Percentiles rank a stretch among this genome's conserved stretches.
Evolutionary conservation across 2,888 invertebrate species (phyloP).

Genomic region (Sisyra terminalis): DNA sequence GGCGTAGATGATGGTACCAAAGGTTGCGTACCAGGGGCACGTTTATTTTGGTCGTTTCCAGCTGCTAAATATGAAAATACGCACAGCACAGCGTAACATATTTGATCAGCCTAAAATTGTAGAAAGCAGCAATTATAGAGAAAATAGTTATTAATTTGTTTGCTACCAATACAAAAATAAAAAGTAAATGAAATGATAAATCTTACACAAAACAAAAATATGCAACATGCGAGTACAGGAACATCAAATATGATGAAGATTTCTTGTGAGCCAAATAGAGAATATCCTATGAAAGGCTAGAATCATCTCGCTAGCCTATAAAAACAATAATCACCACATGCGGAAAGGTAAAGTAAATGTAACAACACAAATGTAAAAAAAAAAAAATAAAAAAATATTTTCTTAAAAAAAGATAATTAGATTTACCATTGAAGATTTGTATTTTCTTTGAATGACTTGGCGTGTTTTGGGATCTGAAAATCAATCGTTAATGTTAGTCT

Average conservation of each 20-base stretch:
- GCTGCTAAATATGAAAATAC: slow-evolving; percentile 98
- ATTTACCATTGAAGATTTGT: slow-evolving; percentile 96
- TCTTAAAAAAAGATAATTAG: not conserved
- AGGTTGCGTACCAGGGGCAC: slow-evolving; percentile 23
- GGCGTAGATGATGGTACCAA: slow-evolving; percentile 4
- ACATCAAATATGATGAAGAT: slow-evolving; percentile 11
- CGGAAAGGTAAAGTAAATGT: slow-evolving; percentile 12
- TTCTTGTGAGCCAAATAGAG: slow-evolving; percentile 47
- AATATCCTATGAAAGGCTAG: slow-evolving; percentile 65
- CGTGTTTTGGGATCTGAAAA: slow-evolving; percentile 92
- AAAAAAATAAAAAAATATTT: slow-evolving; percentile 4
- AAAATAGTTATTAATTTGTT: not conserved
- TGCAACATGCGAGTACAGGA: slow-evolving; percentile 15
- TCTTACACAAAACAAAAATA: slow-evolving; percentile 10
- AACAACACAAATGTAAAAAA: slow-evolving; percentile 2
- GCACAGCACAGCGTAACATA: slow-evolving; percentile 97
- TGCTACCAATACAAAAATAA: too few relatives aligned
- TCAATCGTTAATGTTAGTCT: too few relatives aligned
- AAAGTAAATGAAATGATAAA: not conserved
- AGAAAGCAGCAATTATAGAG: slow-evolving; percentile 8
- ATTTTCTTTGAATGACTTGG: slow-evolving; percentile 90
- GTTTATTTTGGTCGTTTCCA: slow-evolving; percentile 54
- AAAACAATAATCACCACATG: slow-evolving; percentile 25
- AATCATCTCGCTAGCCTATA: slow-evolving; percentile 61
- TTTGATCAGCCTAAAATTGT: slow-evolving; percentile 80